Evolutionary conservation across 2,797 vertebrate species (phyloP).

Genomic region (Galagoides demidoff): DNA sequence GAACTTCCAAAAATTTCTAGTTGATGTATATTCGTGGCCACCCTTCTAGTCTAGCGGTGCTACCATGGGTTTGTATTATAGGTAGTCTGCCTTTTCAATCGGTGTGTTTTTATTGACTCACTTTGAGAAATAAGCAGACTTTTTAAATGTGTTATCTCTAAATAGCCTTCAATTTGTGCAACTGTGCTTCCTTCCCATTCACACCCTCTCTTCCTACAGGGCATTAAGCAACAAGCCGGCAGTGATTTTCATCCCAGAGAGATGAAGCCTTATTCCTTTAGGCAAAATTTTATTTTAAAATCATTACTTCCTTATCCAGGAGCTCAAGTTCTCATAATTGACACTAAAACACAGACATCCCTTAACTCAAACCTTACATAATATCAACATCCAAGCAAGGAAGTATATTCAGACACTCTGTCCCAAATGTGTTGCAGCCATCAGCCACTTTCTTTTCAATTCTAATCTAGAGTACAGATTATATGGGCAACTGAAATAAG

Average conservation of each 20-base stretch:
- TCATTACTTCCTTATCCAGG: conserved; percentile 63
- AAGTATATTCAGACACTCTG: background rate
- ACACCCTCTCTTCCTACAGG: conserved; percentile 32
- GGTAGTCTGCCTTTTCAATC: background rate
- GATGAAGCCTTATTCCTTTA: conserved; percentile 59
- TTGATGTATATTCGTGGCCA: background rate
- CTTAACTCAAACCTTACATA: conserved; percentile 17
- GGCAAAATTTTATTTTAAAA: conserved; percentile 71
- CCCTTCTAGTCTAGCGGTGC: background rate
- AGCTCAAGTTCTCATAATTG: conserved; percentile 48
- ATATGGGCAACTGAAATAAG: background rate
- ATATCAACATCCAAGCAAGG: background rate
- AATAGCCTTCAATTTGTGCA: background rate
- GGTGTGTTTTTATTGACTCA: background rate
- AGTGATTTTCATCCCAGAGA: conserved; percentile 66
- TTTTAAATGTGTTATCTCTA: background rate
- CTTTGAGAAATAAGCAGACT: background rate
- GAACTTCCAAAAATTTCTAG: background rate
- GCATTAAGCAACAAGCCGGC: conserved; percentile 59
- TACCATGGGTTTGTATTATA: background rate
- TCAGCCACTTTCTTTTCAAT: background rate
- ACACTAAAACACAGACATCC: background rate
- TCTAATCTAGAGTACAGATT: background rate
- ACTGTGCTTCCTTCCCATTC: background rate
- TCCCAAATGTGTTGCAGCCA: background rate